Evolutionary conservation across 1,140 invertebrate species (phyloP), one percentile per base, ranked within the genome.

Genomic region (Lycorma delicatula): DNA sequence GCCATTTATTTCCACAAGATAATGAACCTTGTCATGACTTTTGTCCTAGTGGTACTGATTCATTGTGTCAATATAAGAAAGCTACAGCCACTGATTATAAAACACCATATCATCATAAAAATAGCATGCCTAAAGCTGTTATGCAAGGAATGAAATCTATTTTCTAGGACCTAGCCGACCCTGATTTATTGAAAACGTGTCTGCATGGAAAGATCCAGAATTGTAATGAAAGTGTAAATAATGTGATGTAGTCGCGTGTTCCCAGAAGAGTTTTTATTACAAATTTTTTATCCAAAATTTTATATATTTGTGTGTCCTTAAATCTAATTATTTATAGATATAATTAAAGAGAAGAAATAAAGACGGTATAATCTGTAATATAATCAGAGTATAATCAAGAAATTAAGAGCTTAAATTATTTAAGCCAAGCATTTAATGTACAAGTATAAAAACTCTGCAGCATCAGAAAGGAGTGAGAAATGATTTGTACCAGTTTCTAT

Each of bases 1-100:
- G 51, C 31, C 27, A 50, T 28, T 18, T 59, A 55, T 54, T 57
- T 55, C 22, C 58, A 59, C 54, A 5, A 47, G 29, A 59, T 48
- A 26, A 55, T 20, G 9, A 55, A 20, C 58, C 51, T 16, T 27
- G 41, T 20, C 58, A 59, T 46, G 46, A 18, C 7, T 41, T 59
- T 20, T 59, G 52, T 44, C 52, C 58, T 9, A 25, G 16, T 18
- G 51, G 16, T 16, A 4, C n/a, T 22, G 13, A 57, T 31, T 29
- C 36, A 2, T 55, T 36, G 58, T 59, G 58, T 29, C 51, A 58
- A 22, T 58, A 25, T 29, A n/a, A 41, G 13, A 56, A 23, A 28
- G 49, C 47, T 28, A 20, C 25, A 25, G 18, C n/a, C n/a, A n/a
- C n/a, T n/a, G n/a, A 12, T 36, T 13, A 34, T 27, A 34, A 26